Evolutionary conservation across 2,113 vertebrate species (phyloP), one percentile per base, ranked within the genome.

Genomic region (Onychostruthus taczanowskii): DNA sequence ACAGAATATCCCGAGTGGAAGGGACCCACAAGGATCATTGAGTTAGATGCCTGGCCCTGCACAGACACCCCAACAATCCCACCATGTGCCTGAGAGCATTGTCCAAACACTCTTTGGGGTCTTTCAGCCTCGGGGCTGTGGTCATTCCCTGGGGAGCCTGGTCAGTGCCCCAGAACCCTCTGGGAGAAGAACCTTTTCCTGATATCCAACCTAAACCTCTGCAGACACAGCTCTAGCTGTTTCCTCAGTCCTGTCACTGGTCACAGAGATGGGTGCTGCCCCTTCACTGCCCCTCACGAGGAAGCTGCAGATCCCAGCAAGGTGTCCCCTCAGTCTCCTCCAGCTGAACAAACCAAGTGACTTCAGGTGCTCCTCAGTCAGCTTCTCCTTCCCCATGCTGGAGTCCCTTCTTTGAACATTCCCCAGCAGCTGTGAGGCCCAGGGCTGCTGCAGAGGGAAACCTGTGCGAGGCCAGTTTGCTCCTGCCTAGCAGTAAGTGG

Each of bases 161-260:
- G 1, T 3, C 16, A 47, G n/a, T 47, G 69, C 62, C 7, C 6
- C 5, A 69, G 1, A 11, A 62, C 4, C 3, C 24, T 55, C 26
- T 41, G 30, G 30, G 47, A 8, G 33, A 67, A 53, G 16, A 68
- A 18, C 24, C 11, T 55, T 76, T 26, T 17, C 31, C n/a, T 35
- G 5, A 31, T 35, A 8, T 26, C 30, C 47, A 69, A 3, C 9
- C 26, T 41, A 41, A 82, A n/a, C 20, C 39, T 55, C 8, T 8
- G 7, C 33, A 41, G 33, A 15, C 33, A 33, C 30, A 47, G 55
- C n/a, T 75, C 20, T 10, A 68, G 24, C 30, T 14, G 13, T 18
- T 41, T 28, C 39, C 24, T 75, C 20, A 8, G 39, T 53, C 19
- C 24, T 55, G 24, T 31, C 63, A 15, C 26, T 75, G 55, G 10